These are phyloP conservation scores for Porites evermanni DNA, from an alignment of 92 coral and sea anemone species.

Conservation along the genomic window DNA sequence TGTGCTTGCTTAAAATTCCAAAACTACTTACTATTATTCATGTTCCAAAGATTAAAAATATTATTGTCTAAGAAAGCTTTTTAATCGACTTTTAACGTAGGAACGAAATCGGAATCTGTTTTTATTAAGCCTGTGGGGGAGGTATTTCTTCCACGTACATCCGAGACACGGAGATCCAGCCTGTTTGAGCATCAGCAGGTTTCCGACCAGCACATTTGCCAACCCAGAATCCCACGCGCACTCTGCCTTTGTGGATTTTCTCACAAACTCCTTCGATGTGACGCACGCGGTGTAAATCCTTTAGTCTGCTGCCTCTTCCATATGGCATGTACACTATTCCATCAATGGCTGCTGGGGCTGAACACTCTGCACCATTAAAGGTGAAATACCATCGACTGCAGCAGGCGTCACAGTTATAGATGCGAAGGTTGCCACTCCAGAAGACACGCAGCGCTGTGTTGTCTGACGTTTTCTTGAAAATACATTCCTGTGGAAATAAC, in stretches of 20 bases:
- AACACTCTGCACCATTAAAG: slow-evolving; percentile 52
- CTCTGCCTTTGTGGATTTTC: not conserved
- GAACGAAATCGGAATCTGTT: no score
- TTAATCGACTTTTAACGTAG: no score
- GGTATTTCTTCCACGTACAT: slow-evolving; percentile 23
- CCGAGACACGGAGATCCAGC: slow-evolving; percentile 23
- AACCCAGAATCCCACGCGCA: slow-evolving; percentile 19
- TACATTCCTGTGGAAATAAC: slow-evolving; percentile 5
- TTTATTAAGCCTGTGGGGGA: not conserved
- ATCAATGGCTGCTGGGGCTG: slow-evolving; percentile 35
- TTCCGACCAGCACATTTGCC: not conserved
- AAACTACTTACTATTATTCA: no score
- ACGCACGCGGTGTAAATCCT: slow-evolving; percentile 1
- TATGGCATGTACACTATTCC: slow-evolving; percentile 3
- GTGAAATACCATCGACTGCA: slow-evolving; percentile 63
- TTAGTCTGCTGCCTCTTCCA: not conserved
- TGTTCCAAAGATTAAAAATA: no score
- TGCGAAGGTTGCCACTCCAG: not conserved
- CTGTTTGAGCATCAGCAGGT: not conserved
- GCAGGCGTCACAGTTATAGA: slow-evolving; percentile 9
- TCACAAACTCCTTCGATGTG: slow-evolving; percentile 39
- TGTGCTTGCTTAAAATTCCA: no score
- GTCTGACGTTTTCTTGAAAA: not conserved
- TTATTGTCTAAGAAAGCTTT: no score
- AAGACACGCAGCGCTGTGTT: not conserved